phyloP scores from a whole-genome alignment of 1,140 invertebrate species.

The Drosophila ironensis region DNA sequence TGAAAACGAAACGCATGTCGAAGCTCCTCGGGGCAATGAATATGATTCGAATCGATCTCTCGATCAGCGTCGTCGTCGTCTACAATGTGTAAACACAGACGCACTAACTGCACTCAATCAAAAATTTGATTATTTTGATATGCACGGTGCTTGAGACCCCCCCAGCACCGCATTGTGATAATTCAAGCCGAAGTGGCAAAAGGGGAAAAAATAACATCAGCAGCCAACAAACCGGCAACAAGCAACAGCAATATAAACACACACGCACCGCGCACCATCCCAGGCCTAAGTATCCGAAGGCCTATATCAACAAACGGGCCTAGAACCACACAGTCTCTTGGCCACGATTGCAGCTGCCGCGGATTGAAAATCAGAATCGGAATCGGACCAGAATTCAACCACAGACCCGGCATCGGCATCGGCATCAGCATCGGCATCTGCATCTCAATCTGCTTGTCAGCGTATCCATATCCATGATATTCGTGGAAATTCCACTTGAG shows the following conservation, averaged over 20 bases:
- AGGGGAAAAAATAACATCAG: slow-evolving; percentile 12
- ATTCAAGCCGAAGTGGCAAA: slow-evolving; percentile 17
- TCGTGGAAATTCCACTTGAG: slow-evolving; percentile 75
- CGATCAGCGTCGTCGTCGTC: slow-evolving; percentile 9
- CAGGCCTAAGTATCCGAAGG: slow-evolving; percentile 34
- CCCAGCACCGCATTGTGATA: slow-evolving; percentile 55
- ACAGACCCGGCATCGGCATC: neutral
- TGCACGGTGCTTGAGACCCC: slow-evolving; percentile 64
- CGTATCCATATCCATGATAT: slow-evolving; percentile 75
- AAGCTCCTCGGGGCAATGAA: slow-evolving; percentile 26
- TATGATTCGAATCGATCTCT: slow-evolving; percentile 21
- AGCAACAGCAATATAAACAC: slow-evolving; percentile 46
- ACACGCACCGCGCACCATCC: slow-evolving; percentile 18
- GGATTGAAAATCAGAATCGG: neutral
- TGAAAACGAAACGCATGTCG: slow-evolving; percentile 36
- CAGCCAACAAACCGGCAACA: no score
- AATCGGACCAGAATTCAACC: neutral
- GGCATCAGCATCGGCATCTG: slow-evolving; percentile 55
- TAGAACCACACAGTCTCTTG: slow-evolving; percentile 26
- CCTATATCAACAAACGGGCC: slow-evolving; percentile 60
- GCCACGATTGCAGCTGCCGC: slow-evolving; percentile 36
- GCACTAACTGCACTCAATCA: slow-evolving; percentile 79
- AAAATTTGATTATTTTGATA: slow-evolving; percentile 80
- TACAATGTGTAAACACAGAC: slow-evolving; percentile 68
- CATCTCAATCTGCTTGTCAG: slow-evolving; percentile 78